Evolutionary conservation across 53 echinoderm and acorn worm species (phyloP), one percentile per base, ranked within the genome.

Genomic region (Holothuria scabra): DNA sequence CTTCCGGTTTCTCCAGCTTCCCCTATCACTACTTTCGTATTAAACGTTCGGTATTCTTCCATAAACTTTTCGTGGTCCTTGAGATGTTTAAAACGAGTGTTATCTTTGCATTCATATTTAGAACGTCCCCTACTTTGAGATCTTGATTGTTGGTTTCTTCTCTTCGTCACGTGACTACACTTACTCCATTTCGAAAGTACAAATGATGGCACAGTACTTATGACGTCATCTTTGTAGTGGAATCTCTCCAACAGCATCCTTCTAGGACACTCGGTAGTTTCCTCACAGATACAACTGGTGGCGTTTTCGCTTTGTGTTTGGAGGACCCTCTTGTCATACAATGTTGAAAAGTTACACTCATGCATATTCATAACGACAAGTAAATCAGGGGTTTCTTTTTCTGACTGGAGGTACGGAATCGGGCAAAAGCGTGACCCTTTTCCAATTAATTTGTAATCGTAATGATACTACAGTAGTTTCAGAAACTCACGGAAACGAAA

Each of bases 1-100:
- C 86, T 74, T 13, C 84, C 84, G 5, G 67, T 67, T 63, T 89
- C 60, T 38, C 93, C 93, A 28, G 87, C 85, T 8, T 30, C 49
- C 0, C 91, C 91, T 12, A 91, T 49, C 24, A 91, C 48, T 21
- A 55, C 31, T 66, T 85, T 84, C 0, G 83, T 67, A 74, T 84
- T 64, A 28, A 75, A 76, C 32, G 84, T 66, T 56, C 93, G 80
- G 66, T 92, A 92, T 14, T 87, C 87, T 28, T 87, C 56, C 84
- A 92, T 89, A 74, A 86, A 87, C 34, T 44, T 72, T 12, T 66
- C 60, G 28, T 16, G 46, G 28, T 72, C 34, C n/a, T 24, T 48
- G 5, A 21, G 26, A 44, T 14, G 44, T 26, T 46, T 41, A 20
- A 23, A 72, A 13, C 26, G 8, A 46, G 44, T 44, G 2, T 24